Percentiles rank a stretch among this genome's conserved stretches.
phyloP scores from a whole-genome alignment of 2,888 invertebrate species.

The Protophormia terraenovae region DNA sequence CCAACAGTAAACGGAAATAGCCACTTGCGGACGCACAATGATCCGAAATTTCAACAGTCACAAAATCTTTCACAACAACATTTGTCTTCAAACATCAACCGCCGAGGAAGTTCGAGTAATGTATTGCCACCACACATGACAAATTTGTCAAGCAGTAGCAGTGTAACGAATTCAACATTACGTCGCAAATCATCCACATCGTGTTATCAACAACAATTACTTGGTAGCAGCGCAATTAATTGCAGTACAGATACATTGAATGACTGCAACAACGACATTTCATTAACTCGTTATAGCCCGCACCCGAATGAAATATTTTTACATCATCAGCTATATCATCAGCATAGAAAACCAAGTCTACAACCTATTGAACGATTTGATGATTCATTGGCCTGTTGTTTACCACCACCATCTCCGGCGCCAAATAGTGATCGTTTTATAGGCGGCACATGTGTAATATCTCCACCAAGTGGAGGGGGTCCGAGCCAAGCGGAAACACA shows the following conservation, averaged over 20 bases:
- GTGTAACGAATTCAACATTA: conserved; percentile 37
- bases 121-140: conserved; percentile 46
- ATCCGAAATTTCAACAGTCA: conserved; percentile 54
- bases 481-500: conserved; percentile 25
- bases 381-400: conserved; percentile 76
- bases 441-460: conserved; percentile 55
- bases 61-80: conserved; percentile 49
- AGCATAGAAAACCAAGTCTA: conserved; percentile 71
- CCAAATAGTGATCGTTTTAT: conserved; percentile 79
- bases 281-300: conserved; percentile 74
- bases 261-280: conserved; percentile 61
- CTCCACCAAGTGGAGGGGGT: conserved; percentile 29
- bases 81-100: conserved; percentile 31
- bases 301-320: conserved; percentile 73
- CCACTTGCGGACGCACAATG: conserved; percentile 44
- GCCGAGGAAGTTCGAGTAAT: conserved; percentile 54
- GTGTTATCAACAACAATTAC: conserved; percentile 75
- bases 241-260: conserved; percentile 44
- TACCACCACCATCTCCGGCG: conserved; percentile 81
- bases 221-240: conserved; percentile 57
- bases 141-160: conserved; percentile 27
- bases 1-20: conserved; percentile 18
- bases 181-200: conserved; percentile 77
- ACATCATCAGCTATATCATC: conserved; percentile 64
- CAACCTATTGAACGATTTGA: conserved; percentile 75